Base-by-base conservation (phyloP, 2,797 vertebrate genomes). In the Gallirallus australis region DNA sequence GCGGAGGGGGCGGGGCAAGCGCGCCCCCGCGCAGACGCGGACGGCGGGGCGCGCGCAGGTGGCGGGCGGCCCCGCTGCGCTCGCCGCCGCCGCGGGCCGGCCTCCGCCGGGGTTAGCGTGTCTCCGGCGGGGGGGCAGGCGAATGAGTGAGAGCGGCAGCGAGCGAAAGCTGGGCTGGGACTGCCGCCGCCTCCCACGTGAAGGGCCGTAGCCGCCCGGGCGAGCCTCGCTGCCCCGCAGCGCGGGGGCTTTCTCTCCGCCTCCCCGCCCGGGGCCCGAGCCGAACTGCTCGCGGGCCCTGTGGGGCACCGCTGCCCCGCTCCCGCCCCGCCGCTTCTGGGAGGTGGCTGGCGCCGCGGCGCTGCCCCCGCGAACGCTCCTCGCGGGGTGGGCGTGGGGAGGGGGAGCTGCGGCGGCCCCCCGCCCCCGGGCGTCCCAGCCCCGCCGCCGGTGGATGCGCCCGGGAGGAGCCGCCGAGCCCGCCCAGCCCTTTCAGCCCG, bases 391-490 rank as follows among this genome's bases (percentile, higher is more conserved):
- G 90, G 92, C 72, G 69, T 68, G 89, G 56, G 61, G 63, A 68
- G 65, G 65, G 42, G 35, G 28, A 60, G 21, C 68, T 45, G 82
- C 61, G 28, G 81, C 48, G 52, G 53, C 87, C 69, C 77, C 64
- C 61, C 9, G 47, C 20, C 16, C 45, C 52, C 59, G 52, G 69
- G 92, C 47, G 90, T 86, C 71, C 47, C 47, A 37, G 73, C 85
- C 56, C 60, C 30, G 56, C 59, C 47, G 81, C 77, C 80, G 28
- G 82, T 94, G 89, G 89, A 94, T 94, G 94, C 66, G 80, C 71
- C n/a, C 83, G 35, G 91, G 91, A 92, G 89, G 80, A 73, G 65
- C 66, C 71, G 54, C 86, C 70, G 84, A 86, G 77, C 77, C 65
- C 52, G 63, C 81, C 77, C 86, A 64, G 72, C 77, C 63, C 40